Evolutionary conservation across 2,888 invertebrate species (phyloP), one percentile per base, ranked within the genome.

Genomic region (Pemphredon lugubris): DNA sequence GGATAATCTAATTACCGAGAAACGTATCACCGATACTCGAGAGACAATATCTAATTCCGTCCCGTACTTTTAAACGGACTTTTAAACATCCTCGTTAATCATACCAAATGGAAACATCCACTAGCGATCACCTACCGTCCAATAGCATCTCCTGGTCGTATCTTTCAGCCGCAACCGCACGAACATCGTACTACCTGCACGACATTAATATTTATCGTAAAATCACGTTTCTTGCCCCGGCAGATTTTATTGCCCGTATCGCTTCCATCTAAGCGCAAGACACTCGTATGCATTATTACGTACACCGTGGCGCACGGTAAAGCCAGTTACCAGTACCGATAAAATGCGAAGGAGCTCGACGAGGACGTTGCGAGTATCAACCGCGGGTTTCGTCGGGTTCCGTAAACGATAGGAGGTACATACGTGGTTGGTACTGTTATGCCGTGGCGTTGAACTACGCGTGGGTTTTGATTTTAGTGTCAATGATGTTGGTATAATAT

Each of bases 221-320:
- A 80, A 79, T 75, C 73, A 60, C 51, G 26, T 68, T 69, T 51
- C 73, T 69, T 50, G 61, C 61, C 26, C 32, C 55, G 39, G 68
- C 34, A 21, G 42, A 60, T 73, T 80, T 75, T 77, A 80, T 73
- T 68, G 65, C 45, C 61, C 67, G 45, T 73, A 78, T 63, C 67
- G 44, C 34, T 18, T 57, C 54, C 50, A 69, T 76, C 69, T 66
- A 60, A 42, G 45, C 50, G 39, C 57, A 14, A 66, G 63, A 48
- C 65, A 76, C 61, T 51, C 64, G 58, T 32, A 73, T 75, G 69
- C 71, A 77, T 79, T 77, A 79, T 77, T 77, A 64, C 65, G 67
- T 37, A 47, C 59, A 40, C 44, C 21, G 32, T 55, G 42, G 34
- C 44, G 32, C 14, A 21, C 51, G 73, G 45, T 55, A 58, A 45